These are phyloP conservation scores for Labia minor DNA, from an alignment of 2,888 invertebrate genomes.

Conservation along the genomic window DNA sequence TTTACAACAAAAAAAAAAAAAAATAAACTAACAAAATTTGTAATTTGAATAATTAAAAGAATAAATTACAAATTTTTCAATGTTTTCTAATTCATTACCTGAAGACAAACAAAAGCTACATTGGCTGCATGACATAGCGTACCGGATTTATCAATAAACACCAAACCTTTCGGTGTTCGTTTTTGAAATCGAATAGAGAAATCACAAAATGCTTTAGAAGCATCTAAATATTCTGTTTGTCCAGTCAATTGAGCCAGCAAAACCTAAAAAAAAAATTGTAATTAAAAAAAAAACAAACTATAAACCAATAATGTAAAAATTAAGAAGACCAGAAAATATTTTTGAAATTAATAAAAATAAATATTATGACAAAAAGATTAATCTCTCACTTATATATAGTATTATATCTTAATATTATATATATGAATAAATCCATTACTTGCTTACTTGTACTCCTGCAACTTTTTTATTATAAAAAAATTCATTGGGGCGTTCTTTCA, in stretches of 20 bases:
- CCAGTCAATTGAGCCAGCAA: constrained; percentile 40
- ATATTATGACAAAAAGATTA: too few relatives aligned
- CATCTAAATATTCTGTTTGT: constrained; percentile 36
- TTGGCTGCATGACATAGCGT: constrained; percentile 46
- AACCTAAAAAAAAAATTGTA: constrained; percentile 36
- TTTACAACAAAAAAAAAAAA: background rate
- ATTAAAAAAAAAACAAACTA: background rate
- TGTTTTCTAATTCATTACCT: too few relatives aligned
- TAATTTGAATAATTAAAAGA: too few relatives aligned
- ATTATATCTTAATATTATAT: too few relatives aligned
- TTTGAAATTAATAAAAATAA: too few relatives aligned
- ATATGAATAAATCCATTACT: too few relatives aligned
- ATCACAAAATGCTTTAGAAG: constrained; percentile 41
- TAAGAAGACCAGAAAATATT: too few relatives aligned
- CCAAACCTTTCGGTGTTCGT: constrained; percentile 42
- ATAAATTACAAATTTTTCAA: too few relatives aligned
- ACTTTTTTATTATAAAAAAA: constrained; percentile 46
- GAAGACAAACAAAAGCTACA: constrained; percentile 43
- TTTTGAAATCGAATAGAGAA: constrained; percentile 39
- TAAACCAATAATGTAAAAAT: too few relatives aligned
- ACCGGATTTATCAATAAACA: constrained; percentile 44
- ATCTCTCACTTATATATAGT: too few relatives aligned
- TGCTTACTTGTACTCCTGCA: constrained; percentile 45
- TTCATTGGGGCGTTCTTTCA: constrained; percentile 40
- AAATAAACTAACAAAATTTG: constrained; percentile 16